phyloP scores from a whole-genome alignment of 1,140 invertebrate genomes.

The Cydia amplana region DNA sequence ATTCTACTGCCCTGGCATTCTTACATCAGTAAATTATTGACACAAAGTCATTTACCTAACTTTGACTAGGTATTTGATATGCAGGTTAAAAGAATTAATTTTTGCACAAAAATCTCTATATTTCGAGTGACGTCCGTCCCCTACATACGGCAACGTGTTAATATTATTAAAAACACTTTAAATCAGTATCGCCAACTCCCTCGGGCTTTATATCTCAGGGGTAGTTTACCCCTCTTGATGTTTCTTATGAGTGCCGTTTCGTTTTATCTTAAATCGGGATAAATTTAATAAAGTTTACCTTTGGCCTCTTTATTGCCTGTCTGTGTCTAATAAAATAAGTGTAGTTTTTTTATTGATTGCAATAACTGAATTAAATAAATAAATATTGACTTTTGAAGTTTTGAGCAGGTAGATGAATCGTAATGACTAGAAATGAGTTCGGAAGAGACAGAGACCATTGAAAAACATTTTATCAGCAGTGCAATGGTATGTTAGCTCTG shows the following conservation, averaged over 20 bases:
- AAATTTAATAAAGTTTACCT: conserved; percentile 16
- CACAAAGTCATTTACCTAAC: too few species aligned
- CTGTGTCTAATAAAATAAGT: neutral
- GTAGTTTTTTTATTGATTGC: too few species aligned
- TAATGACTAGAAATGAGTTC: too few species aligned
- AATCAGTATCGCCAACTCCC: conserved; percentile 16
- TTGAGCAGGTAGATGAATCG: too few species aligned
- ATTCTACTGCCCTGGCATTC: too few species aligned
- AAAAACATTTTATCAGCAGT: too few species aligned
- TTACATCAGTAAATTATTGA: neutral
- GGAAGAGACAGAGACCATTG: too few species aligned
- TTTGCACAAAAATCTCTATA: neutral
- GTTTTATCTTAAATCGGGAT: conserved; percentile 5
- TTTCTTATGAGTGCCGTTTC: conserved; percentile 21
- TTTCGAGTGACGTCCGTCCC: neutral
- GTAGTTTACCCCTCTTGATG: conserved; percentile 21
- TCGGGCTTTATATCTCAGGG: conserved; percentile 9
- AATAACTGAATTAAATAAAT: too few species aligned
- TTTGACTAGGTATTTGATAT: neutral
- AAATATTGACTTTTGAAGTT: too few species aligned
- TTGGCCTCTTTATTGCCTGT: neutral
- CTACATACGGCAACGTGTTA: conserved; percentile 15
- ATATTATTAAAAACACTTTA: conserved; percentile 32
- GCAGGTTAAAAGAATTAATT: neutral
- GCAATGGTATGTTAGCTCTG: too few species aligned